phyloP scores from a whole-genome alignment of 1,140 invertebrate genomes.

The Lepidurus arcticus region DNA sequence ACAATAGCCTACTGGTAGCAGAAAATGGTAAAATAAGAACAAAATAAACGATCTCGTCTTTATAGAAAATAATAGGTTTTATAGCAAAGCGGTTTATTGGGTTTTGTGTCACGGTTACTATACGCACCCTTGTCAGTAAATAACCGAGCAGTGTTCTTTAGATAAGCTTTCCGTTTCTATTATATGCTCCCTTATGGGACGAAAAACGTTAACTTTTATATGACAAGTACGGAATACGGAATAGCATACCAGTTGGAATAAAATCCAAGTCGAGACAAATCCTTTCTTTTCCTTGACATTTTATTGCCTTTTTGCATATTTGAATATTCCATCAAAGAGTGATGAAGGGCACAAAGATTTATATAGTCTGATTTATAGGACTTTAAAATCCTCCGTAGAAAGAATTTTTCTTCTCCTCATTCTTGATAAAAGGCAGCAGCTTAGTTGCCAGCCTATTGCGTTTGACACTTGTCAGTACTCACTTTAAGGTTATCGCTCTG shows the following conservation, averaged over 20 bases:
- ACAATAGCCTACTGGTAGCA: no score
- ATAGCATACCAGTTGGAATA: background rate
- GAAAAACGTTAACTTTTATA: background rate
- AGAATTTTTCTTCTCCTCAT: background rate
- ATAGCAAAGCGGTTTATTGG: no score
- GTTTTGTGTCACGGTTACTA: no score
- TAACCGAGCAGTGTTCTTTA: background rate
- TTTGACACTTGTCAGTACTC: conserved; percentile 19
- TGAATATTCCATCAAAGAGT: background rate
- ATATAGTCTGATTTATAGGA: background rate
- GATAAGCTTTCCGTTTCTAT: background rate
- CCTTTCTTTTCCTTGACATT: background rate
- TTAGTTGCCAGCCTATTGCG: background rate
- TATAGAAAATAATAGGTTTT: no score
- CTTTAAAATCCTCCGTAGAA: background rate
- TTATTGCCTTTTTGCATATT: background rate
- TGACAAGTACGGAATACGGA: background rate
- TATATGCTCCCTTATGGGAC: background rate
- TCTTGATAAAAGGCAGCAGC: background rate
- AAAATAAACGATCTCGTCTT: no score
- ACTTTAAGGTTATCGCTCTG: background rate
- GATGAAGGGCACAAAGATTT: background rate
- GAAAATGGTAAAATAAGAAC: no score
- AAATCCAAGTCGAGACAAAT: background rate
- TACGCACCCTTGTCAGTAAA: background rate